Percentiles rank a stretch among this genome's conserved stretches.
These are phyloP conservation scores for Limenitis camilla DNA, from an alignment of 2,888 invertebrate species.

Conservation along the genomic window DNA sequence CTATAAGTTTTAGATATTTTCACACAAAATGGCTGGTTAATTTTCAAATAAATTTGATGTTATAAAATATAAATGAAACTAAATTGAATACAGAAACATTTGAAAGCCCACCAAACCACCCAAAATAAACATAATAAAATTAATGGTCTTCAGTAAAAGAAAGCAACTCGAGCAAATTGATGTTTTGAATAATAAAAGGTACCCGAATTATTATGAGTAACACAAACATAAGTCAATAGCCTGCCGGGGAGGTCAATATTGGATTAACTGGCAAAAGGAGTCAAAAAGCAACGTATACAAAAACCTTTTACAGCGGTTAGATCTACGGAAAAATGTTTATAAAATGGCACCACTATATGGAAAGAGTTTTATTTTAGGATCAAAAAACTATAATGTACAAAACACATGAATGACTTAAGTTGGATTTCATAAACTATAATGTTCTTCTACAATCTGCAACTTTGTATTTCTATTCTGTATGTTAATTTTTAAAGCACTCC, in stretches of 20 bases:
- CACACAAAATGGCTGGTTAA: too few relatives aligned
- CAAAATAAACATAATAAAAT: slow-evolving; percentile 37
- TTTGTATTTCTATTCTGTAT: too few relatives aligned
- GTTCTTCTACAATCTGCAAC: too few relatives aligned
- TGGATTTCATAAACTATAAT: too few relatives aligned
- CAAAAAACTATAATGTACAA: too few relatives aligned
- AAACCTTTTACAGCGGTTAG: slow-evolving; percentile 73
- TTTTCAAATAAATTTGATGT: too few relatives aligned
- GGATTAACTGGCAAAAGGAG: slow-evolving; percentile 73
- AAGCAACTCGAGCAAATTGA: slow-evolving; percentile 64
- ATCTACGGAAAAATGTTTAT: slow-evolving; percentile 69
- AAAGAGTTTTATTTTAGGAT: slow-evolving; percentile 42
- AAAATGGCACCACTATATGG: slow-evolving; percentile 46
- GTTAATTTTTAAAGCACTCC: too few relatives aligned
- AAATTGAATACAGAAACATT: background rate
- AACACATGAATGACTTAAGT: too few relatives aligned
- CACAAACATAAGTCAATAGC: slow-evolving; percentile 74
- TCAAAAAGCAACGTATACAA: slow-evolving; percentile 75
- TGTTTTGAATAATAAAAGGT: slow-evolving; percentile 74
- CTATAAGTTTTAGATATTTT: too few relatives aligned
- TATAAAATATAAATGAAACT: too few relatives aligned
- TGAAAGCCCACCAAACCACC: background rate
- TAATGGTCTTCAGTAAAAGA: slow-evolving; percentile 48
- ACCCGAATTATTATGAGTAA: slow-evolving; percentile 70
- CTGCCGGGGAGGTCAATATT: slow-evolving; percentile 72